phyloP scores from a whole-genome alignment of 2,797 vertebrate genomes.

The Chrysocyon brachyurus region DNA sequence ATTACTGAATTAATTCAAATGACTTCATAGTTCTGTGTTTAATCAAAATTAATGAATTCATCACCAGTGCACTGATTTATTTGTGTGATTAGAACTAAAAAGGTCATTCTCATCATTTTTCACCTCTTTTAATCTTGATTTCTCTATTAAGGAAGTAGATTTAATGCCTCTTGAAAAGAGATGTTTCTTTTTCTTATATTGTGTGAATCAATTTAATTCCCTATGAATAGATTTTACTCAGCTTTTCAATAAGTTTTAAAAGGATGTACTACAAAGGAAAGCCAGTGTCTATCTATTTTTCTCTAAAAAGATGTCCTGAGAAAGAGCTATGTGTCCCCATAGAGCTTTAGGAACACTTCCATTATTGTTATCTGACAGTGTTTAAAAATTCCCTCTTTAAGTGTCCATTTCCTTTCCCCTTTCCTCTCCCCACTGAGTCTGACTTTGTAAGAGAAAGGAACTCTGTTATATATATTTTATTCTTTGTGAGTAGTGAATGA shows the following conservation, averaged over 20 bases:
- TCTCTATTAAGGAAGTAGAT: conserved; percentile 71
- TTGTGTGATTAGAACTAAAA: conserved; percentile 83
- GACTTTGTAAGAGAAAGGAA: neutral
- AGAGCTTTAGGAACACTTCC: neutral
- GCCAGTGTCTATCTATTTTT: conserved; percentile 18
- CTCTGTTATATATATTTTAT: neutral
- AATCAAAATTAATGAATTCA: conserved; percentile 83
- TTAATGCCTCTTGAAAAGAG: conserved; percentile 73
- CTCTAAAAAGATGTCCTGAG: neutral
- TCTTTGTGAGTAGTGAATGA: neutral
- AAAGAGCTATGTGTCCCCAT: neutral
- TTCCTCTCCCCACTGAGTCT: neutral
- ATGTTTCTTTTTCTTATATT: conserved; percentile 65
- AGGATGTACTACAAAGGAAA: neutral
- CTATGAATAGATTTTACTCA: conserved; percentile 69
- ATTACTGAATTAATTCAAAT: conserved; percentile 82
- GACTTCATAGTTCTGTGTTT: conserved; percentile 74
- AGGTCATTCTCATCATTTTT: conserved; percentile 79
- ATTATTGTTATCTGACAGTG: neutral
- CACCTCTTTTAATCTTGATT: conserved; percentile 75
- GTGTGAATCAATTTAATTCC: conserved; percentile 75
- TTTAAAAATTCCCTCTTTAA: conserved; percentile 33
- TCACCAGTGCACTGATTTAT: conserved; percentile 72
- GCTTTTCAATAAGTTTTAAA: conserved; percentile 72
- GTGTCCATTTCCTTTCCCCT: neutral